Evolutionary conservation across 2,113 vertebrate species (phyloP), one percentile per base, ranked within the genome.

Genomic region (Myrmophylax atrothorax): DNA sequence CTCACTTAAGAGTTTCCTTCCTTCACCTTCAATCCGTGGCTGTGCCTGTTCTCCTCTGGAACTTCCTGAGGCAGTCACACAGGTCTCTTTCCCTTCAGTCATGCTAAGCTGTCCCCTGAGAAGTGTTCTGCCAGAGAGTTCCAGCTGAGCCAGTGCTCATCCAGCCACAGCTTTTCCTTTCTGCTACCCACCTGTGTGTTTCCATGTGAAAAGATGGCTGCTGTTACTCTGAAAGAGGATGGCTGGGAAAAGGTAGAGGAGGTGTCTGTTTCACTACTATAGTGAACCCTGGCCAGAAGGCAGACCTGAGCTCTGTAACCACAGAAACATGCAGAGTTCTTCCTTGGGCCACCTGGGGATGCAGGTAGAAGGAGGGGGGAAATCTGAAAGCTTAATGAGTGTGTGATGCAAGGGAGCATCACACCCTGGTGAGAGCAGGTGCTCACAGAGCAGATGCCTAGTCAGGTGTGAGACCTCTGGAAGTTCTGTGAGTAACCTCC

Each of bases 311-410:
- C 49, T 53, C 1, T 7, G 16, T 15, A 62, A 66, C 40, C 26
- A 46, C 12, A 52, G 44, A 23, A 38, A 42, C 28, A 26, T 0
- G 0, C 4, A 23, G 28, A 7, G 4, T 15, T 47, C 42, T 26
- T 53, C 35, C 55, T 26, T 44, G 42, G 64, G 82, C 33, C 81
- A 13, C 22, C 20, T 55, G 17, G 31, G n/a, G n/a, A 37, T 49
- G 42, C 33, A 37, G 72, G 23, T 6, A 37, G 68, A 2, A 42
- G 24, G 29, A n/a, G 15, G 37, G 18, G 20, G 18, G 59, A 19
- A 53, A 42, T 0, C 4, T 35, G 44, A 50, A 56, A 72, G 53
- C 53, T 67, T 37, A 28, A 7, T n/a, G 50, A 24, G 7, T 3
- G 10, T 0, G 3, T 7, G 25, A 52, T 14, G 7, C 10, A 35